Percentiles rank a stretch among this genome's conserved stretches.
phyloP scores from a whole-genome alignment of 2,888 invertebrate species.

The Diaperis boleti region DNA sequence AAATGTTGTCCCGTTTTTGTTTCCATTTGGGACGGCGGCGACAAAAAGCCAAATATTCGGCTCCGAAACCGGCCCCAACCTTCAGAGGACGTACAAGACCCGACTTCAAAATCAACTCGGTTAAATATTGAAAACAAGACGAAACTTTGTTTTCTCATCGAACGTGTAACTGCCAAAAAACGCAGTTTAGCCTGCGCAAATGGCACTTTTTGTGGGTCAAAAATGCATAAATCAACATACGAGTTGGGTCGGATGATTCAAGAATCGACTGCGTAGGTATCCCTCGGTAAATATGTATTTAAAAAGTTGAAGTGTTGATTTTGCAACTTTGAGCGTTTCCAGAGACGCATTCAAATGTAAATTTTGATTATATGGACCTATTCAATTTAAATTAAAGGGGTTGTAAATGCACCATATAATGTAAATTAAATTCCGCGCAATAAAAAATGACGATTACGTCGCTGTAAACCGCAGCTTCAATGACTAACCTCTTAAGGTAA shows the following conservation, averaged over 20 bases:
- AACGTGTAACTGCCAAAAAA: not conserved
- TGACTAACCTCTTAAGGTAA: no score
- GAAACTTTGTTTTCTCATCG: not conserved
- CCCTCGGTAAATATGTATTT: conserved; percentile 10
- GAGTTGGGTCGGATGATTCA: conserved; percentile 1
- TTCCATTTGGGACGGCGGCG: conserved; percentile 2
- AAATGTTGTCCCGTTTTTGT: conserved; percentile 5
- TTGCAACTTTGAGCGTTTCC: not conserved
- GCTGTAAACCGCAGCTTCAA: no score
- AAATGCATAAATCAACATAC: conserved; percentile 6
- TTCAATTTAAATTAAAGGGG: conserved; percentile 1
- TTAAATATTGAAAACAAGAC: conserved; percentile 13
- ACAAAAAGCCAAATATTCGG: conserved; percentile 10
- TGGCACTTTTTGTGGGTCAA: not conserved
- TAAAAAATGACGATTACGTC: no score
- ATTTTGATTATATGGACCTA: not conserved
- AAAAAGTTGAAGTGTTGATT: conserved; percentile 13
- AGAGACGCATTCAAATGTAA: not conserved
- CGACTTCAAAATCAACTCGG: conserved; percentile 18
- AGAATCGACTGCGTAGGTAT: conserved; percentile 11
- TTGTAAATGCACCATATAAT: not conserved
- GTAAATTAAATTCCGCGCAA: no score
- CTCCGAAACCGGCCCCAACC: conserved; percentile 37
- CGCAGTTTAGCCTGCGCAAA: not conserved
- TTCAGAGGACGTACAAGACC: conserved; percentile 39